phyloP scores from a whole-genome alignment of 1,140 invertebrate genomes.

The Scaptomyza montana region DNA sequence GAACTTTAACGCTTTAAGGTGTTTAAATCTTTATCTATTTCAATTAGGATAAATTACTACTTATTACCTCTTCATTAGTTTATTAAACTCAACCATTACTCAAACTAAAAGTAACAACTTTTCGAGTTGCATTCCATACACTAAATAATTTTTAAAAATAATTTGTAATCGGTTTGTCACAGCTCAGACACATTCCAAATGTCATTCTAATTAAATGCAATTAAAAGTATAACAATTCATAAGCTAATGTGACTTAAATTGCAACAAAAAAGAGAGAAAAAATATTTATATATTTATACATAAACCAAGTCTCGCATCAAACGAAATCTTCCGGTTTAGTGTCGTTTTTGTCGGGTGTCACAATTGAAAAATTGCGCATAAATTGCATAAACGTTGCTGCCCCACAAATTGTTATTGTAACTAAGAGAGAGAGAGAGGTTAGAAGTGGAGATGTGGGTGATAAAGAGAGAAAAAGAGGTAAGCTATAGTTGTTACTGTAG shows the following conservation, averaged over 20 bases:
- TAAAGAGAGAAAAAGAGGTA: background rate
- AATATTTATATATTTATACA: conserved; percentile 18
- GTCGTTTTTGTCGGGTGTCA: conserved; percentile 29
- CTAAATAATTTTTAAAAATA: background rate
- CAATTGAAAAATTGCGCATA: conserved; percentile 79
- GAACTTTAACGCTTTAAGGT: too few relatives aligned
- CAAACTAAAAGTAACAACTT: too few relatives aligned
- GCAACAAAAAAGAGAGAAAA: background rate
- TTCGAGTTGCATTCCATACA: too few relatives aligned
- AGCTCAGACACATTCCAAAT: conserved; percentile 43
- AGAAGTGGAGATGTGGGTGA: too few relatives aligned
- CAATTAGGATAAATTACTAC: too few relatives aligned
- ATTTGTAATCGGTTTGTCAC: too few relatives aligned
- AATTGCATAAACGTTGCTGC: conserved; percentile 67
- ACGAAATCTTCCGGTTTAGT: conserved; percentile 59
- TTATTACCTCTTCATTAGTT: too few relatives aligned
- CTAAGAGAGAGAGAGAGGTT: background rate
- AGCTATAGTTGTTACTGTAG: conserved; percentile 2
- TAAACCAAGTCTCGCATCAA: conserved; percentile 25
- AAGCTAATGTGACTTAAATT: background rate
- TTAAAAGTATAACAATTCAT: conserved; percentile 52
- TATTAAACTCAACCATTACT: background rate
- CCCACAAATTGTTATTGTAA: conserved; percentile 56
- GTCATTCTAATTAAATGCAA: conserved; percentile 70
- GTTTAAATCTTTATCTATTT: background rate